Conservation (phyloP, 35 echinoderm and acorn worm genomes). For the Acanthaster planci region DNA sequence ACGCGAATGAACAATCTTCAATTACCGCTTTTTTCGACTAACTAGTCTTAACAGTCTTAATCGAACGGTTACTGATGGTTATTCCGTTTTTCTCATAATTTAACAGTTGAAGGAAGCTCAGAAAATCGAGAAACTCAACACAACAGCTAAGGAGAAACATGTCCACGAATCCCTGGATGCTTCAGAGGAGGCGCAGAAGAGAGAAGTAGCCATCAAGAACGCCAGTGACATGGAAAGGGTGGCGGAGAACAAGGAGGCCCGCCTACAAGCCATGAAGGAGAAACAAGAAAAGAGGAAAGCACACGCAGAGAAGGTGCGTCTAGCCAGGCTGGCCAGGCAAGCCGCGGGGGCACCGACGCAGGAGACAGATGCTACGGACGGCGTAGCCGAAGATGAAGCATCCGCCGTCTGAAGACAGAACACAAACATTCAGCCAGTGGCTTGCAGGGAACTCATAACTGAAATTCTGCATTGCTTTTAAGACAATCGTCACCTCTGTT, state of each 20-base stretch:
- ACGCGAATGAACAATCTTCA: no score
- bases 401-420: slow-evolving; percentile 56
- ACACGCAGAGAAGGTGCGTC: slow-evolving; percentile 90
- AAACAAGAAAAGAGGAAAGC: slow-evolving; percentile 82
- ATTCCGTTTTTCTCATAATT: slow-evolving; percentile 31
- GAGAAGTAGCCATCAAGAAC: slow-evolving; percentile 53
- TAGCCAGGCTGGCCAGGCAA: slow-evolving; percentile 71
- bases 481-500: no score
- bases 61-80: neutral
- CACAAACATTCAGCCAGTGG: neutral
- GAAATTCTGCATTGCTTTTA: no score
- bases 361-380: neutral
- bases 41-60: no score
- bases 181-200: slow-evolving; percentile 67
- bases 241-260: slow-evolving; percentile 74
- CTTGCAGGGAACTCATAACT: no score
- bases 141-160: slow-evolving; percentile 75
- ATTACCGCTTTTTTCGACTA: no score
- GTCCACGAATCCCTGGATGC: slow-evolving; percentile 62
- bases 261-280: slow-evolving; percentile 59
- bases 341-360: slow-evolving; percentile 44
- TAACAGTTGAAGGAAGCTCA: slow-evolving; percentile 75
- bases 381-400: neutral
- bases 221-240: slow-evolving; percentile 56
- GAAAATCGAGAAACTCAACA: slow-evolving; percentile 82